Evolutionary conservation across 1,140 invertebrate genomes (phyloP), one percentile per base, ranked within the genome.

Genomic region (Aphaenogaster ashmeadi): DNA sequence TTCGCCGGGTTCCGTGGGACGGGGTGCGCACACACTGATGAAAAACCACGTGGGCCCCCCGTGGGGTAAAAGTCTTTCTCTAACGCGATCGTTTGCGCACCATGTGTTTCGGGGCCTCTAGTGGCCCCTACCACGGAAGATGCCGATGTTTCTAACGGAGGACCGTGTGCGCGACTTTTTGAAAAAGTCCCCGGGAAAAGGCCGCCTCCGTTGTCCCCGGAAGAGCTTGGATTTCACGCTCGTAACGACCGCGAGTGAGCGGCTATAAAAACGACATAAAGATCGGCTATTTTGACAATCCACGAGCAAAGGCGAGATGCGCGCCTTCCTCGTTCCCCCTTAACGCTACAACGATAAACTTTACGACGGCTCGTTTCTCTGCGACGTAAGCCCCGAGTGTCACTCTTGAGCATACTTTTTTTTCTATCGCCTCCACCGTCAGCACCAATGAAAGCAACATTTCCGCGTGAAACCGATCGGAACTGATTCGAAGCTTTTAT

Each of bases 211-310:
- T 36, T 77, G 52, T 66, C 78, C 88, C 89, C 91, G 92, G 92
- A 93, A 93, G 92, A 92, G 92, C 85, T 92, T 90, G 89, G 91
- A 93, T 93, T 93, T 93, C 92, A 93, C 92, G 93, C 91, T 92
- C 93, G 91, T 92, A 93, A 94, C 90, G 87, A 91, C 87, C 90
- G 75, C 91, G 89, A 92, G 89, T 92, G 92, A 93, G 90, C 91
- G 93, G 91, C 89, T 93, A 94, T 95, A 95, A 95, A 95, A 94
- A 86, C 91, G 90, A 92, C 94, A 92, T 94, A 94, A 94, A 95
- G 94, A 95, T 94, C 92, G 93, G 94, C 94, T 95, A 95, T 95
- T 95, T 95, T 95, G 94, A 95, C 94, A 94, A 94, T 94, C 92
- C 92, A 74, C 56, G 27, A 74, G 62, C 38, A 66, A 87, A 86